Evolutionary conservation across 2,113 vertebrate species (phyloP), one percentile per base, ranked within the genome.

Genomic region (Entosphenus tridentatus): DNA sequence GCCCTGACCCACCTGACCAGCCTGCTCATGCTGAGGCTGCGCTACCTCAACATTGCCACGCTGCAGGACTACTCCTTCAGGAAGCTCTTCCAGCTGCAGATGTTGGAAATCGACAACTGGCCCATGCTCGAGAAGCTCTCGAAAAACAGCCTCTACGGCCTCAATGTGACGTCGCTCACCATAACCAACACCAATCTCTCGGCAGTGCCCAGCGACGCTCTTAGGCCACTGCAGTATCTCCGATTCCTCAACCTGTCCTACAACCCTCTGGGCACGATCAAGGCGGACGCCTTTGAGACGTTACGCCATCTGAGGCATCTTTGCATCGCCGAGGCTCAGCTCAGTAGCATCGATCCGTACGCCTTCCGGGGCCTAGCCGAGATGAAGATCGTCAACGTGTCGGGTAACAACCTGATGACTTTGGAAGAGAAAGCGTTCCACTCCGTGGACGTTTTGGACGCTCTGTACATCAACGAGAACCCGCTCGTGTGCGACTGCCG

Each of bases 41-140:
- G 88, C 56, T 87, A 87, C 73, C 86, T 98, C 75, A 96, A 90
- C 78, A 96, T 96, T 77, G 92, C 92, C 2, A 84, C 84, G 70
- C 85, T 98, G 75, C 82, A 84, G 79, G 92, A 98, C 82, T 97
- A 93, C 73, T 95, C 92, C 56, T 98, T 97, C 77, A 92, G 93
- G 80, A 82, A 90, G 72, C 76, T 97, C 4, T 89, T 88, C 73
- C 82, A 89, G 57, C 87, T 98, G 56, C 96, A 96, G 78, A 81
- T 88, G 67, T 75, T 98, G 10, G 92, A 98, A 80, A 88, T 97
- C 70, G 85, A 89, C 13, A 88, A 89, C 73, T 98, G 93, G 93
- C 92, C 92, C 67, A 95, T 86, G 74, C 76, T 98, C 80, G 92
- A 96, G 78, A 95, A 88, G 68, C 90, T 98, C 89, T 90, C 89